Evolutionary conservation across 2,797 vertebrate species (phyloP), one percentile per base, ranked within the genome.

Genomic region (Scleropages formosus): DNA sequence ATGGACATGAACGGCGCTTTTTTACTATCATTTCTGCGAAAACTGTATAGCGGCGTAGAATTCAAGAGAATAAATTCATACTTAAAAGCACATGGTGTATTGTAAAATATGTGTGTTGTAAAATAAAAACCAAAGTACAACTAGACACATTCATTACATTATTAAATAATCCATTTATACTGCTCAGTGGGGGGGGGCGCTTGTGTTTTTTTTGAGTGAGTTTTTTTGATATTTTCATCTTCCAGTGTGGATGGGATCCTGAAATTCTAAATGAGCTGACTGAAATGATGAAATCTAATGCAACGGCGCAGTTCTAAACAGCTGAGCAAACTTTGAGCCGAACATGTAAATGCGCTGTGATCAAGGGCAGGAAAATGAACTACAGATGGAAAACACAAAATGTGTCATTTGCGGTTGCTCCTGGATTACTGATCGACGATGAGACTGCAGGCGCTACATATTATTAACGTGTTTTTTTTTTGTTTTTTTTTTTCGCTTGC

Each of bases 281-380:
- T 20, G 71, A 72, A 46, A 72, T 72, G 71, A 72, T 72, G 71
- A 72, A 72, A 72, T 72, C 56, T 13, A 72, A 61, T 49, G 71
- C 39, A 72, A 72, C 26, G 46, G 44, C n/a, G 24, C 22, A 61
- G 58, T 4, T 39, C 53, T 20, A 44, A 39, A 61, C 1, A 20
- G 44, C 31, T 61, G 27, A 61, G 58, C 71, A 72, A 72, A 72
- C 58, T 51, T 24, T 11, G 24, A 58, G 58, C 4, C 15, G 4
- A 71, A 71, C 26, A 71, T 47, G 9, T 31, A 71, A 71, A 71
- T 56, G 49, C 39, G 31, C 58, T 58, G 16, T 58, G 51, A 58
- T 51, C 69, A 27, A 71, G 31, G 49, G 58, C 24, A 58, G 53
- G 27, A 18, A 39, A 22, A 68, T 20, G 9, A n/a, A 53, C 9